Percentiles rank a stretch among this genome's conserved stretches.
phyloP scores from a whole-genome alignment of 2,113 vertebrate genomes.

The Ginglymostoma cirratum region DNA sequence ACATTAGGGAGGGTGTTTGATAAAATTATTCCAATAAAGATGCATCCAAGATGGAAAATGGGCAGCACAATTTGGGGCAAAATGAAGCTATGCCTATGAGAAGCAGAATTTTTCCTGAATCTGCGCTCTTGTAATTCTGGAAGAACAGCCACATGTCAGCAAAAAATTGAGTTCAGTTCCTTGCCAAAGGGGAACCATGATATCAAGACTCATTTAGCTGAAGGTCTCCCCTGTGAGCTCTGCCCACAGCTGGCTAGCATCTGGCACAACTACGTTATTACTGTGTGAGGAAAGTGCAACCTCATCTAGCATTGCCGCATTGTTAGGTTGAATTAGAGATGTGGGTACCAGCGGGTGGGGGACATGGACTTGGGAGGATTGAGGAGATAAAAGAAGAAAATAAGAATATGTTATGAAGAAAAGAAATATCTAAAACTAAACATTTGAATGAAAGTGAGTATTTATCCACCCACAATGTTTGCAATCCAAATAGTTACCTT shows the following conservation, averaged over 20 bases:
- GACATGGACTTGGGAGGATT: background rate
- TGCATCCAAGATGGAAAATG: background rate
- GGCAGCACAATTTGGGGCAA: background rate
- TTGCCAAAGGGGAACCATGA: slow-evolving; percentile 30
- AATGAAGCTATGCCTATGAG: background rate
- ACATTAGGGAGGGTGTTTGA: background rate
- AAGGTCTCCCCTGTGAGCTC: slow-evolving; percentile 30
- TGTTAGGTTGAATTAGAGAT: slow-evolving; percentile 5
- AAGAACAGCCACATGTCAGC: background rate
- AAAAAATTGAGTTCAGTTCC: slow-evolving; percentile 19
- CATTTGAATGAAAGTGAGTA: background rate
- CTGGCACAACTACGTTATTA: slow-evolving; percentile 12
- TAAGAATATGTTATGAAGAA: background rate
- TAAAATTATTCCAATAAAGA: background rate
- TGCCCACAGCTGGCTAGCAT: slow-evolving; percentile 23
- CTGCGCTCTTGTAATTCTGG: background rate
- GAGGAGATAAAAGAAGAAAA: background rate
- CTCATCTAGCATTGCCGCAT: background rate
- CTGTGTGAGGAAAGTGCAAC: slow-evolving; percentile 22
- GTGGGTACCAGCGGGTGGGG: background rate
- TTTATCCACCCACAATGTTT: background rate
- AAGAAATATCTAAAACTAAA: background rate
- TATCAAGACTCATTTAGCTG: slow-evolving; percentile 27
- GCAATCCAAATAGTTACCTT: background rate
- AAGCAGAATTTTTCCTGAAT: background rate